These are phyloP conservation scores for Horisme vitalbata DNA, from an alignment of 2,888 invertebrate species.

Conservation along the genomic window DNA sequence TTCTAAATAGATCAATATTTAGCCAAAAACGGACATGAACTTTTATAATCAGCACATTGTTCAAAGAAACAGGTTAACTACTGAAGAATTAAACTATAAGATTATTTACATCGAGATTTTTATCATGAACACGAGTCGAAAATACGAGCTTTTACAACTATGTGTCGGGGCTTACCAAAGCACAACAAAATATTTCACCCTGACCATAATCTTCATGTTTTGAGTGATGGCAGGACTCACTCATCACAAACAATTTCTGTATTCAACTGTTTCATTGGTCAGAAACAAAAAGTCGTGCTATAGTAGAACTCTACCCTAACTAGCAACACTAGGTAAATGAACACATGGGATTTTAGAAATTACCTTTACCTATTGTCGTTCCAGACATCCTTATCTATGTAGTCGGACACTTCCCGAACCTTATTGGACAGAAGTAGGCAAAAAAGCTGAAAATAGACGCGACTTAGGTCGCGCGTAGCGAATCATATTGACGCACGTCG, in stretches of 20 bases:
- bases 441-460: too few species aligned
- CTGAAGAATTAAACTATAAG: slow-evolving; percentile 37
- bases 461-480: too few species aligned
- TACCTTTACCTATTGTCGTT: slow-evolving; percentile 12
- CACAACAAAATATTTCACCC: slow-evolving; percentile 38
- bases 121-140: slow-evolving; percentile 60
- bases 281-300: not conserved
- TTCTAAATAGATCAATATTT: slow-evolving; percentile 23
- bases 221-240: not conserved
- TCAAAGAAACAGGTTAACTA: slow-evolving; percentile 34
- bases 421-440: too few species aligned
- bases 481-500: too few species aligned
- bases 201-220: not conserved
- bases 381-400: slow-evolving; percentile 5
- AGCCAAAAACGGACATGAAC: slow-evolving; percentile 17
- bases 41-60: slow-evolving; percentile 15
- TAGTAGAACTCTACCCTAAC: slow-evolving; percentile 7
- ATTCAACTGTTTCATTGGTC: too few species aligned
- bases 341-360: slow-evolving; percentile 23
- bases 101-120: slow-evolving; percentile 49
- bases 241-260: too few species aligned
- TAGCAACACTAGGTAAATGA: slow-evolving; percentile 24
- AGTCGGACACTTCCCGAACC: too few species aligned
- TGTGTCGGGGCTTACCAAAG: slow-evolving; percentile 56
- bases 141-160: slow-evolving; percentile 51